Conservation (phyloP, 2,888 invertebrate genomes). For the Plutella xylostella region DNA sequence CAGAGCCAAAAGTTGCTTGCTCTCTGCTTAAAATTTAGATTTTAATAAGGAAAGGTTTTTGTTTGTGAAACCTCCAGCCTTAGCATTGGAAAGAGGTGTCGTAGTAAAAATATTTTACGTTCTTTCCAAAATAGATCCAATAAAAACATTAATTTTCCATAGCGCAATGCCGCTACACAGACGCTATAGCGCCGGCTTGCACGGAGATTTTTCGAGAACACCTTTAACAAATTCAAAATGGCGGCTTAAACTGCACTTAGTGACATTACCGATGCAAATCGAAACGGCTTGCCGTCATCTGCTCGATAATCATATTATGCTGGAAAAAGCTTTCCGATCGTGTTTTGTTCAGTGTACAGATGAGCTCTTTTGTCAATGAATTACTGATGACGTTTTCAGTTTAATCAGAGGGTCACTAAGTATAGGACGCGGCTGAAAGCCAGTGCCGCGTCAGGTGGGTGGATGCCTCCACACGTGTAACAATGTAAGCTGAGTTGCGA, state of each 20-base stretch:
- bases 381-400: not conserved
- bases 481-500: not conserved
- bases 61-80: too few species aligned
- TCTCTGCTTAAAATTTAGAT: too few species aligned
- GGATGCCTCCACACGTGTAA: not conserved
- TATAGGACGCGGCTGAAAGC: not conserved
- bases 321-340: not conserved
- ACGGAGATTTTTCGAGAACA: not conserved
- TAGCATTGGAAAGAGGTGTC: too few species aligned
- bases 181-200: not conserved
- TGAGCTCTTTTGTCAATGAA: not conserved
- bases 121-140: too few species aligned
- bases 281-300: slow-evolving; percentile 42
- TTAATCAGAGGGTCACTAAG: not conserved
- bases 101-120: too few species aligned
- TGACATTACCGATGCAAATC: slow-evolving; percentile 57
- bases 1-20: too few species aligned
- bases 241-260: slow-evolving; percentile 44
- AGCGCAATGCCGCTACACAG: not conserved
- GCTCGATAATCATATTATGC: slow-evolving; percentile 48
- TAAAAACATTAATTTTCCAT: too few species aligned
- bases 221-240: slow-evolving; percentile 3
- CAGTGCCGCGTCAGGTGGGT: too few species aligned
- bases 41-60: too few species aligned
- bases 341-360: not conserved